These are phyloP conservation scores for Ctenoplectra terminalis DNA, from an alignment of 1,140 invertebrate species.

Conservation along the genomic window DNA sequence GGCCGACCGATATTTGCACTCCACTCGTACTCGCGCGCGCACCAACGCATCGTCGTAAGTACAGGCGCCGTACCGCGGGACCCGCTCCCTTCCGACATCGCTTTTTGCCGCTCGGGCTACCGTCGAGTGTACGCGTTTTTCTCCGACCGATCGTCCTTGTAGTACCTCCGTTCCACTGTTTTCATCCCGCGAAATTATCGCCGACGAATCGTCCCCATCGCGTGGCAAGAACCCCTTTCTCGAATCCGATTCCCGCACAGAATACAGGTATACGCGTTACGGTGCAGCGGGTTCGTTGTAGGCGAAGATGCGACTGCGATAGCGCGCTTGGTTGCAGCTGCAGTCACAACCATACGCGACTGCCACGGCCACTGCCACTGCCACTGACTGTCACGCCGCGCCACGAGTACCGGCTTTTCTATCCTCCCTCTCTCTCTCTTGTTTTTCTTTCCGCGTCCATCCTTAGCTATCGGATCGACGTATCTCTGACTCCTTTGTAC, in stretches of 20 bases:
- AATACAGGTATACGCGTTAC: no score
- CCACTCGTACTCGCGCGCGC: slow-evolving; percentile 74
- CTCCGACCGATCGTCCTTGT: neutral
- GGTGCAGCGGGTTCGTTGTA: neutral
- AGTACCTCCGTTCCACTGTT: no score
- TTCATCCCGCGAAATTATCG: neutral
- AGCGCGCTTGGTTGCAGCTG: slow-evolving; percentile 37
- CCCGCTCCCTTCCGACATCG: neutral
- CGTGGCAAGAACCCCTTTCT: no score
- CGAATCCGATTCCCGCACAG: no score
- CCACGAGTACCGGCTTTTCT: neutral
- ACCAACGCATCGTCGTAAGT: slow-evolving; percentile 50
- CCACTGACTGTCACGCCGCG: slow-evolving; percentile 64
- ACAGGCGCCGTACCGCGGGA: neutral
- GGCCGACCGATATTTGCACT: slow-evolving; percentile 81
- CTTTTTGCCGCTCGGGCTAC: slow-evolving; percentile 3
- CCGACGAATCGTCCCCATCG: neutral
- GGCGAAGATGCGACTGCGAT: slow-evolving; percentile 39
- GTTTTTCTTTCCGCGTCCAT: neutral
- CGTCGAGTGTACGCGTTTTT: neutral
- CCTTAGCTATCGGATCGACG: neutral
- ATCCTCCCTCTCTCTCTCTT: slow-evolving; percentile 30
- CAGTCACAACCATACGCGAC: slow-evolving; percentile 37
- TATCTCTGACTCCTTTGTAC: neutral
- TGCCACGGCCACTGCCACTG: slow-evolving; percentile 75